These are phyloP conservation scores for Bombus picipes DNA, from an alignment of 1,140 invertebrate species.

Conservation along the genomic window DNA sequence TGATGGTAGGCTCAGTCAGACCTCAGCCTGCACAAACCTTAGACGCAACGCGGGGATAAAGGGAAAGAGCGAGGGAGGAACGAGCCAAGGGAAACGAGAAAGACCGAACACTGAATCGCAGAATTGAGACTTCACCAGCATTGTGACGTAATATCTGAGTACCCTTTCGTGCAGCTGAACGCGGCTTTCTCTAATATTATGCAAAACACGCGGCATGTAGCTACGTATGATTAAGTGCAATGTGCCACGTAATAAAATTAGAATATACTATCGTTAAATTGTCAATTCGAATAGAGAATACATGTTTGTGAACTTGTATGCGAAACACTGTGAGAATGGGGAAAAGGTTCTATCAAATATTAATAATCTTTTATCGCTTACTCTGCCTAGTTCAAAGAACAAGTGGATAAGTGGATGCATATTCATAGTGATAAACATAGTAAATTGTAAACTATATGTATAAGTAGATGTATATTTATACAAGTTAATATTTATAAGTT, in stretches of 20 bases:
- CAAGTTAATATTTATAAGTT: conserved; percentile 24
- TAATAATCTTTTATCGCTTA: neutral
- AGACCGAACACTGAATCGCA: conserved; percentile 5
- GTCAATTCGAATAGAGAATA: neutral
- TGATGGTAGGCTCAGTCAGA: conserved; percentile 50
- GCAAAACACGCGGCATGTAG: neutral
- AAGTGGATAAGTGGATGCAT: too few species aligned
- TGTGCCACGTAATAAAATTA: neutral
- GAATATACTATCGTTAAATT: neutral
- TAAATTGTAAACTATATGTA: neutral
- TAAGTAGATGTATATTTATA: neutral
- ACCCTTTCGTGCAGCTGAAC: conserved; percentile 14
- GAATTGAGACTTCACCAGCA: conserved; percentile 28
- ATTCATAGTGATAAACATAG: neutral
- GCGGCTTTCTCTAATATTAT: neutral
- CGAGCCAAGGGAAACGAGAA: conserved; percentile 38
- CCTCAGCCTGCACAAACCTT: conserved; percentile 1
- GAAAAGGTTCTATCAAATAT: neutral
- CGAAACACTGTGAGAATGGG: neutral
- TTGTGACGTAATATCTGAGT: conserved; percentile 37
- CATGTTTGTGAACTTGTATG: neutral
- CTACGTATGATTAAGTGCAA: neutral
- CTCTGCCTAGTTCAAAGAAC: too few species aligned
- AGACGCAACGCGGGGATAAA: conserved; percentile 16
- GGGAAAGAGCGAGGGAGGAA: conserved; percentile 35